Conservation (phyloP, 53 echinoderm and acorn worm genomes). For the Echinometra lucunter region DNA sequence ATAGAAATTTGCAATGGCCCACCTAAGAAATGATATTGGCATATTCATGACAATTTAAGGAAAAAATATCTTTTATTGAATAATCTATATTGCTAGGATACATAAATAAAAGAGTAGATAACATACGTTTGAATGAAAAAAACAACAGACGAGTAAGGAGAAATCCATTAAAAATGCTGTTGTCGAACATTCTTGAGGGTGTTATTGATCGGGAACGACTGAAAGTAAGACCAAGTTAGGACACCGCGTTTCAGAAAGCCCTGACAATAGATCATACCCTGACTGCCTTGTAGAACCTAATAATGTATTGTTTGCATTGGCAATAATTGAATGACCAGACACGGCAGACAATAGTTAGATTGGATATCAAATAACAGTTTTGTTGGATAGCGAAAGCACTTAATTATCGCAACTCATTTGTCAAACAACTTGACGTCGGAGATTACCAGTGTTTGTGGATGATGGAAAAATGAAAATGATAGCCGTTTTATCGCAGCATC, state of each 20-base stretch:
- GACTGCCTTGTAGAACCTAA: not conserved
- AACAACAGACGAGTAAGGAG: not conserved
- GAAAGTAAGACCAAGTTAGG: not conserved
- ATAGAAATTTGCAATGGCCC: not conserved
- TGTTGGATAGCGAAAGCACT: conserved; percentile 36
- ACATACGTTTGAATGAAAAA: too few relatives aligned
- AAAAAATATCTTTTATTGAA: not conserved
- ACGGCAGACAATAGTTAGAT: not conserved
- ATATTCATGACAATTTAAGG: too few relatives aligned
- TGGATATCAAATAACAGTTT: conserved; percentile 41
- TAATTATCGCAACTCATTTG: conserved; percentile 39
- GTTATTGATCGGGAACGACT: not conserved
- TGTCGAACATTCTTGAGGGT: not conserved
- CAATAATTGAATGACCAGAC: conserved; percentile 40
- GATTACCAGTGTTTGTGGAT: conserved; percentile 33
- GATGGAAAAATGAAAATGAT: not conserved
- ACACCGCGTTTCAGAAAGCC: not conserved
- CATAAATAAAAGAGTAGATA: not conserved
- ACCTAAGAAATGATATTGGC: not conserved
- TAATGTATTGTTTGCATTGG: conserved; percentile 43
- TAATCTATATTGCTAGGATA: not conserved
- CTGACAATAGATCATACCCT: conserved; percentile 3
- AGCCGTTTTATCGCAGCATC: not conserved
- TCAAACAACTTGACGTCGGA: not conserved
- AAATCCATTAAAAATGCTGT: not conserved